Base-by-base conservation (phyloP, 1,140 invertebrate species). In the Anoplolepis gracilipes region DNA sequence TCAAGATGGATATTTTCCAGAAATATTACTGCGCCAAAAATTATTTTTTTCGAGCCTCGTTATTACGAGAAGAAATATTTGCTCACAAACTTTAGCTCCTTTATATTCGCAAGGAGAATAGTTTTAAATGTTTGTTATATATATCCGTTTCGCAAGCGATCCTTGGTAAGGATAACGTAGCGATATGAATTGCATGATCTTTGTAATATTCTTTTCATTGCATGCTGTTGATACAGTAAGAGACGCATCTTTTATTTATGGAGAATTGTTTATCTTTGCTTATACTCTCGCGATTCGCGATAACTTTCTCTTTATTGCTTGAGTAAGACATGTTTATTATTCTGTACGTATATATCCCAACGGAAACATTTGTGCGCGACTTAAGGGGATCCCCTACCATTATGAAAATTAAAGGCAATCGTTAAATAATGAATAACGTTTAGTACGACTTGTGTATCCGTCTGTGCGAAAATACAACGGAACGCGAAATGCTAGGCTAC, bases 351-450 rank as follows among this genome's bases (percentile, higher is more conserved):
- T n/a, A n/a, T 33, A 25, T 53, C 22, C 59, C 16, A 30, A 55
- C 3, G 30, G 46, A 11, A 70, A 46, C 19, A 11, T n/a, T 33
- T 46, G 28, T 36, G 5, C n/a, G 65, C n/a, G 65, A 25, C 42
- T 67, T 36, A 22, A 16, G 10, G 49, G 13, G 8, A 28, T 19
- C 46, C 22, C 4, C 19, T 55, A 10, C 53, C 16, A 64, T 42
- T 53, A 55, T 10, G 13, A 46, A 39, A 79, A 79, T 69, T 55
- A 79, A 33, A 25, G 13, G 13, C 61, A 67, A 79, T 55, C 19
- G 6, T 81, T 53, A 81, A 72, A 85, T 79, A 78, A 46, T 42
- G 57, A 57, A 79, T 16, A 33, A 65, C 25, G 19, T 46, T 67
- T 57, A 19, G 8, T 16, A n/a, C 42, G 19, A 6, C 30, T 19